Conservation (phyloP, 2,888 invertebrate genomes). For the Pristionchus exspectatus region DNA sequence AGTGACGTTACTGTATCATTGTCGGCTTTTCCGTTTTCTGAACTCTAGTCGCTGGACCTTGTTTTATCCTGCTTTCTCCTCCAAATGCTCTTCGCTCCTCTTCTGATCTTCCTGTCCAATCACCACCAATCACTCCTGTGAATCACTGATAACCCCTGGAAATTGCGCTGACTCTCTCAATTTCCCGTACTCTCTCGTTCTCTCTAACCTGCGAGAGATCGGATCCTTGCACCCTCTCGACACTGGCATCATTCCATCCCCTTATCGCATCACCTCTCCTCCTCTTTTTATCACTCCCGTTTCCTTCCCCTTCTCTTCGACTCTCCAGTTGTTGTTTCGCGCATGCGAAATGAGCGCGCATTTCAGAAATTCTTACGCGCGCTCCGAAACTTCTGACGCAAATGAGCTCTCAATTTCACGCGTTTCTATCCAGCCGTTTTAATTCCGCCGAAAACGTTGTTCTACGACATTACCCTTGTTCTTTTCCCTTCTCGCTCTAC, state of each 20-base stretch:
- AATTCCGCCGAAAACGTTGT: neutral
- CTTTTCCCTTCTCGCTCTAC: too few relatives aligned
- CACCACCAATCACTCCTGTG: neutral
- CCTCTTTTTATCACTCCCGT: conserved; percentile 28
- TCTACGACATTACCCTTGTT: neutral
- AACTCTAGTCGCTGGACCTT: too few relatives aligned
- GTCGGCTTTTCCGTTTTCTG: too few relatives aligned
- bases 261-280: neutral
- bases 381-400: neutral
- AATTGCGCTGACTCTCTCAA: too few relatives aligned
- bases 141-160: neutral
- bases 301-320: neutral
- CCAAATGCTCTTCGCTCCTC: neutral
- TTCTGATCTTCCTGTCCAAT: neutral
- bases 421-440: neutral
- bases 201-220: neutral
- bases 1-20: too few relatives aligned
- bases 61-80: neutral
- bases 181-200: neutral
- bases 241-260: neutral
- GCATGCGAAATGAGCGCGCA: neutral
- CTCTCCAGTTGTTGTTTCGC: neutral
- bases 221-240: neutral
- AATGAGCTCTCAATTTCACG: neutral
- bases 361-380: conserved; percentile 11